Evolutionary conservation across 2,888 invertebrate species (phyloP), one percentile per base, ranked within the genome.

Genomic region (Hydropsyche betteni): DNA sequence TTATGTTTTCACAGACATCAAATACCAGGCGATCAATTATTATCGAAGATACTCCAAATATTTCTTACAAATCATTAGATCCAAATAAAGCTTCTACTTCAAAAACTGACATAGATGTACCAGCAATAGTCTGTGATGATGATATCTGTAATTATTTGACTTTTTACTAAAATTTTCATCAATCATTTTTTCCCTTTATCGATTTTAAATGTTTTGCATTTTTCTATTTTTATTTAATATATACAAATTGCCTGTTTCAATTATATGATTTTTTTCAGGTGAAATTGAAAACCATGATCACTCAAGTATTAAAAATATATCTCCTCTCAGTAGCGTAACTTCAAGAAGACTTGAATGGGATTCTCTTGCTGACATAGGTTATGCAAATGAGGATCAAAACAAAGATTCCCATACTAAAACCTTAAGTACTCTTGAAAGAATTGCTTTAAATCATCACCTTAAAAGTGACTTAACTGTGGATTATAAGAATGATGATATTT

Each of bases 291-390:
- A 79, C 70, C 81, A 78, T 8, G 83, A 83, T 52, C 79, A 76
- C 14, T 74, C 80, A 5, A 34, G 44, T 69, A 84, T 88, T 79
- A 84, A 86, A 75, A 84, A 84, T n/a, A 82, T 88, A 34, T 93
- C 94, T 5, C 94, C 94, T 0, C 90, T 93, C 16, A 94, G 94
- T 79, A 92, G 93, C 81, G 84, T 92, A 0, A 90, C 92, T 71
- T 92, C 93, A 81, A 89, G 91, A 72, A 92, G 92, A 79, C 85
- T 95, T 2, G 95, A 95, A 85, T 95, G 95, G 95, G 95, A 95
- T 83, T 94, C 93, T 52, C 90, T 94, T 34, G 95, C 93, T 0
- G 95, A 95, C 85, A 93, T 95, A 64, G 95, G 95, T 0, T 95
- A 95, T 83, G 89, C 85, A 44, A 90, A 91, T 80, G 87, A 89